Conservation (phyloP, 2,888 invertebrate species). For the Oligia strigilis region DNA sequence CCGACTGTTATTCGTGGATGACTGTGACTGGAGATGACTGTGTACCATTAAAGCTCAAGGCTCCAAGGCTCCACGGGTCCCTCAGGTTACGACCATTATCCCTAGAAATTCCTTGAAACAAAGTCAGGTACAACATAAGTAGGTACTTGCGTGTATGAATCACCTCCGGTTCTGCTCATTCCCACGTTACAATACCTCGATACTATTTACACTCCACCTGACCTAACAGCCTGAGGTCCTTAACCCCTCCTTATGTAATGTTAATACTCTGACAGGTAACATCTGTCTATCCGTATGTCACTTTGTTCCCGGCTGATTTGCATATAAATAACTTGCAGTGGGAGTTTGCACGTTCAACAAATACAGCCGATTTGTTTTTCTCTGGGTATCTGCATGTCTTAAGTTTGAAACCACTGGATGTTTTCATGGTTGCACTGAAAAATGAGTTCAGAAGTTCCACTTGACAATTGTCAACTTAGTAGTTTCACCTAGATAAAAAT, state of each 20-base stretch:
- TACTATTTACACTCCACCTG: slow-evolving; percentile 55
- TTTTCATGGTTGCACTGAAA: slow-evolving; percentile 19
- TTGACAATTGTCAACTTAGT: not conserved
- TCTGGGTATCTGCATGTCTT: slow-evolving; percentile 50
- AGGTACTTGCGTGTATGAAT: slow-evolving; percentile 28
- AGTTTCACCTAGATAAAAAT: not conserved
- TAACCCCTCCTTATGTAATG: slow-evolving; percentile 70
- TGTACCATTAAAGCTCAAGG: too few relatives aligned
- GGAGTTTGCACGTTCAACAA: slow-evolving; percentile 56
- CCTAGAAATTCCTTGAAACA: not conserved
- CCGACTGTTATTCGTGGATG: too few relatives aligned
- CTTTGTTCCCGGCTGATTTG: slow-evolving; percentile 70
- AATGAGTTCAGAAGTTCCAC: slow-evolving; percentile 13
- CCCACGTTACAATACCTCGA: slow-evolving; percentile 54
- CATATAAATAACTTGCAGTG: slow-evolving; percentile 71
- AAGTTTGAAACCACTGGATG: slow-evolving; percentile 29
- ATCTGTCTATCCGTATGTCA: slow-evolving; percentile 70
- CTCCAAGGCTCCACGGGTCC: too few relatives aligned
- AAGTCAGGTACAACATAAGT: not conserved
- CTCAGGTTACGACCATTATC: not conserved
- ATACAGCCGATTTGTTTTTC: slow-evolving; percentile 60
- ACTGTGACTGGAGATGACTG: too few relatives aligned
- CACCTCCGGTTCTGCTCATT: slow-evolving; percentile 34
- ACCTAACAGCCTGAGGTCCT: slow-evolving; percentile 51
- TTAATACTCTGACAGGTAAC: slow-evolving; percentile 67